Conservation (phyloP, 2,888 invertebrate genomes). For the Lithodes maja region DNA sequence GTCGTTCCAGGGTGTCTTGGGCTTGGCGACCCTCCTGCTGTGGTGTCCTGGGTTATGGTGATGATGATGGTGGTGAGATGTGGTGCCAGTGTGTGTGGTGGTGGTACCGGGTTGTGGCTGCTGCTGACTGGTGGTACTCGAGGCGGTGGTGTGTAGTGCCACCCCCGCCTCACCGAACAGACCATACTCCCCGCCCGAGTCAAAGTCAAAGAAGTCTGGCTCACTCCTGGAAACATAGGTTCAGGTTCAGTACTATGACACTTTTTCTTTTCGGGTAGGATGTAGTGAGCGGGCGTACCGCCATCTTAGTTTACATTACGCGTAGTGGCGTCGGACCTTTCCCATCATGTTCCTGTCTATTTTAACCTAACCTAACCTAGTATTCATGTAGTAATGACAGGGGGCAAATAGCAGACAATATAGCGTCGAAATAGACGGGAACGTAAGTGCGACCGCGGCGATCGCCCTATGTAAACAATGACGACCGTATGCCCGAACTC, state of each 20-base stretch:
- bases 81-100: neutral
- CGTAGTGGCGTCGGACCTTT: too few relatives aligned
- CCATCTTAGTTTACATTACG: too few relatives aligned
- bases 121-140: constrained; percentile 12
- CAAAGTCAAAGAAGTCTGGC: constrained; percentile 64
- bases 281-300: too few relatives aligned
- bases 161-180: constrained; percentile 63
- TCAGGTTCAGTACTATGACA: neutral
- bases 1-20: constrained; percentile 75
- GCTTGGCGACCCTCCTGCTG: constrained; percentile 29
- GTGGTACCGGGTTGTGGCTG: neutral
- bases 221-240: constrained; percentile 45
- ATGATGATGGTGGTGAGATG: neutral
- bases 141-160: constrained; percentile 50
- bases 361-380: too few relatives aligned
- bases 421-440: too few relatives aligned
- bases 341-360: too few relatives aligned
- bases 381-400: too few relatives aligned
- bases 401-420: too few relatives aligned
- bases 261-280: neutral
- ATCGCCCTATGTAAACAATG: too few relatives aligned
- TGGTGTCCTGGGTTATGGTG: neutral
- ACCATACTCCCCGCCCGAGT: constrained; percentile 65
- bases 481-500: neutral
- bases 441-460: too few relatives aligned